Evolutionary conservation across 2,888 invertebrate species (phyloP), one percentile per base, ranked within the genome.

Genomic region (Fragum sueziense): DNA sequence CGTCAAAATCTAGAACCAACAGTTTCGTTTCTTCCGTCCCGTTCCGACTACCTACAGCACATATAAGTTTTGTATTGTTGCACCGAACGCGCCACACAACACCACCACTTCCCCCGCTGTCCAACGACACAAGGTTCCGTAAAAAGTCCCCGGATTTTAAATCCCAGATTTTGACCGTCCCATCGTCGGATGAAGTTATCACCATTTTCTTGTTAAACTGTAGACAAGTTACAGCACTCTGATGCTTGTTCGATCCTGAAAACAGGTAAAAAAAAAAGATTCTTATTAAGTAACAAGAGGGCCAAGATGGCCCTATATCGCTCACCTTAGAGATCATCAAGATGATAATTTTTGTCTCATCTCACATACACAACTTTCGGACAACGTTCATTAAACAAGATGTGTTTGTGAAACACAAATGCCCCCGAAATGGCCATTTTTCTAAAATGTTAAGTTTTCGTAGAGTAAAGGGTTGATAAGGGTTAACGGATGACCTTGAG

Each of bases 11-110:
- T 86, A 99, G 95, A 51, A 99, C 98, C 90, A 99, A 95, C 41
- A 99, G 95, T 94, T 99, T 99, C 11, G 99, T 99, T 94, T 99
- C 99, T 94, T 99, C 99, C 7, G 99, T 99, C 75, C 99, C 99
- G 92, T 99, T 99, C 51, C 99, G 96, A 86, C 98, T 99, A 76
- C 99, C 99, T 25, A 99, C 99, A 3, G 99, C 99, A 94, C 99
- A 99, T 69, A 99, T 98, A 82, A 99, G 95, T 93, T 98, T 98
- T 27, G 99, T 99, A 91, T 98, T 97, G 90, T 97, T 98, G 72
- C 99, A 98, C 78, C 97, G 87, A 85, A 99, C 98, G 67, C 99
- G 95, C 99, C 99, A 99, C 20, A 99, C 99, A 27, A 99, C 99
- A 62, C 99, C 99, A 2, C 99, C 99, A 62, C 97, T 97, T 2